Conservation (phyloP, 2,113 vertebrate genomes). For the Thamnophis sirtalis region DNA sequence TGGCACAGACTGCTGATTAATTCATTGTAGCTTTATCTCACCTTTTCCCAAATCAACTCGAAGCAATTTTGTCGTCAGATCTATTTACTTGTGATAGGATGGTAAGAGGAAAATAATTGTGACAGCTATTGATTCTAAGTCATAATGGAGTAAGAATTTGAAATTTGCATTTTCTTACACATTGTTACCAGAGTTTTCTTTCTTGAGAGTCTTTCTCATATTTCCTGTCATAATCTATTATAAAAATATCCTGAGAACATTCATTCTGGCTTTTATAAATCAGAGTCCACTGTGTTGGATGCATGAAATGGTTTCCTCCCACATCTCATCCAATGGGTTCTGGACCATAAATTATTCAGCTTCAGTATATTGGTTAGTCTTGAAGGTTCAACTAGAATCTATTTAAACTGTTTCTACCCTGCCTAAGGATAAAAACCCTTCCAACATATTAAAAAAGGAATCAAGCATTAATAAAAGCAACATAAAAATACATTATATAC, state of each 20-base stretch:
- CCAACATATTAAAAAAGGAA: not conserved
- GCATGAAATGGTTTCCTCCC: not conserved
- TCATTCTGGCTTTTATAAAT: not conserved
- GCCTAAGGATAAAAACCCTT: not conserved
- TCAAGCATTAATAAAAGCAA: not conserved
- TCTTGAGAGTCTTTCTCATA: not conserved
- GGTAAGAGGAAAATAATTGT: not conserved
- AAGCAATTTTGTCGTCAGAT: not conserved
- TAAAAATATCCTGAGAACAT: not conserved
- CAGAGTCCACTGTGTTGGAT: not conserved
- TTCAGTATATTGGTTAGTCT: not conserved
- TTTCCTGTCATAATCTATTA: not conserved
- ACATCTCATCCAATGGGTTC: not conserved
- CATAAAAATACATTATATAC: not conserved
- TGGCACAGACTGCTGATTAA: not conserved
- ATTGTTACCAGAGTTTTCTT: not conserved
- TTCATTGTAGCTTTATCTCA: not conserved
- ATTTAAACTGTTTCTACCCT: not conserved
- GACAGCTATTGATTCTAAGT: not conserved
- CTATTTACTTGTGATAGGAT: not conserved
- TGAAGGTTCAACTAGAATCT: not conserved
- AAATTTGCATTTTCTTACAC: not conserved
- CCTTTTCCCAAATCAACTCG: not conserved
- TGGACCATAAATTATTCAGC: not conserved
- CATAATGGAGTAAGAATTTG: not conserved